Base-by-base conservation (phyloP, 2,888 invertebrate genomes). In the Pediacus dermestoides region DNA sequence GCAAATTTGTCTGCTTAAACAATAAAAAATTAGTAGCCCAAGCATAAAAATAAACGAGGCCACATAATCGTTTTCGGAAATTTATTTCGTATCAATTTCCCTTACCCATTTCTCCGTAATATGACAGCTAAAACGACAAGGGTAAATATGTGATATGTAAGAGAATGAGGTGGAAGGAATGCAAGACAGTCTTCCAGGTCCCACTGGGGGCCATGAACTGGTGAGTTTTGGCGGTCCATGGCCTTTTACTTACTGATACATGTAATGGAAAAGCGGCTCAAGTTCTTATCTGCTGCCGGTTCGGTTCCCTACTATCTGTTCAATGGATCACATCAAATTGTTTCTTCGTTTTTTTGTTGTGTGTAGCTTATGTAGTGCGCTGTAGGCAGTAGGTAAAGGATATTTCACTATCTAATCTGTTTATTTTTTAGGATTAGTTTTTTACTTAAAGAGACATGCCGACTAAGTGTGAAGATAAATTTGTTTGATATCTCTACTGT, bases 241-340 rank as follows among this genome's bases (percentile, higher is more conserved):
- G 37, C 10, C 23, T 18, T 25, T 18, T 25, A 10, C 9, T 16
- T 21, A 11, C 23, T 32, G 37, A 37, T 33, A 42, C 32, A 37
- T 36, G 34, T 27, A 37, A 40, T 42, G 28, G 42, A 37, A 42
- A 16, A 41, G 37, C 26, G 34, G 30, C 27, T 28, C 30, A 30
- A 30, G 13, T 30, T 36, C 44, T 50, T 47, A 47, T 47, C 46
- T 43, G 31, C 34, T 30, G 39, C 41, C 38, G 27, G 44, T 39
- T 45, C 44, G 42, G 31, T 43, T 44, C 43, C 18, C 34, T 34
- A 22, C 40, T 48, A 53, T 53, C 53, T 50, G 45, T 39, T 47
- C 52, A 52, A 53, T 53, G 50, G 53, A 53, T 53, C 53, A 52
- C 43, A 44, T 46, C 43, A 33, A 45, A 50, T 49, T 44, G 43